These are phyloP conservation scores for Teleopsis dalmanni DNA, from an alignment of 1,140 invertebrate genomes.

Conservation along the genomic window DNA sequence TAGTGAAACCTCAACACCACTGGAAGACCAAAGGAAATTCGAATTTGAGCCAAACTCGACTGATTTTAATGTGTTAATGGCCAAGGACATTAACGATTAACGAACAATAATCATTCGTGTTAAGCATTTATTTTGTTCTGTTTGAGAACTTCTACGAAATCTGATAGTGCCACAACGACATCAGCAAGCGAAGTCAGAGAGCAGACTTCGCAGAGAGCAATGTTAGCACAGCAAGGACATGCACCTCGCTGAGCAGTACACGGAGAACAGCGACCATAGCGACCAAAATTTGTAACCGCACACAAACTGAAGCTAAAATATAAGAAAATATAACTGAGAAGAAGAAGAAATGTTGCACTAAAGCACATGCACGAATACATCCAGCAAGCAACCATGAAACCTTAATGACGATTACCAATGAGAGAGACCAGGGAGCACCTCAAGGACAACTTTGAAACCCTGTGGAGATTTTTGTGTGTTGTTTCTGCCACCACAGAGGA, in stretches of 20 bases:
- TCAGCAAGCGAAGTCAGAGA: background rate
- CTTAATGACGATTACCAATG: too few relatives aligned
- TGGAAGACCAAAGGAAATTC: background rate
- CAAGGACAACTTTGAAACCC: background rate
- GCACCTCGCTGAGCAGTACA: constrained; percentile 32
- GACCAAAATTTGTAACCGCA: constrained; percentile 39
- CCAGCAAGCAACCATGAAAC: too few relatives aligned
- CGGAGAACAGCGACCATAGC: constrained; percentile 37
- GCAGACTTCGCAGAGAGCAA: background rate
- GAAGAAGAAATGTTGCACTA: background rate
- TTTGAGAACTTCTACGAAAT: constrained; percentile 25
- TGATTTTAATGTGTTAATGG: constrained; percentile 6
- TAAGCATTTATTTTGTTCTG: constrained; percentile 10
- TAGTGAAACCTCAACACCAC: background rate
- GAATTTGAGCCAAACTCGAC: constrained; percentile 1
- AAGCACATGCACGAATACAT: too few relatives aligned
- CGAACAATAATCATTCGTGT: constrained; percentile 42
- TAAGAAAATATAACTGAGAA: background rate
- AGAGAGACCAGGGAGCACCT: background rate
- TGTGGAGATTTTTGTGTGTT: constrained; percentile 6
- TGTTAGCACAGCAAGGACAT: constrained; percentile 17
- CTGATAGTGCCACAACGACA: too few relatives aligned
- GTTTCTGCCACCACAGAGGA: background rate
- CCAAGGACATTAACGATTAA: constrained; percentile 26
- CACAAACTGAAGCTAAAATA: background rate